Evolutionary conservation across 2,888 invertebrate genomes (phyloP).

Genomic region (Drepana falcataria): DNA sequence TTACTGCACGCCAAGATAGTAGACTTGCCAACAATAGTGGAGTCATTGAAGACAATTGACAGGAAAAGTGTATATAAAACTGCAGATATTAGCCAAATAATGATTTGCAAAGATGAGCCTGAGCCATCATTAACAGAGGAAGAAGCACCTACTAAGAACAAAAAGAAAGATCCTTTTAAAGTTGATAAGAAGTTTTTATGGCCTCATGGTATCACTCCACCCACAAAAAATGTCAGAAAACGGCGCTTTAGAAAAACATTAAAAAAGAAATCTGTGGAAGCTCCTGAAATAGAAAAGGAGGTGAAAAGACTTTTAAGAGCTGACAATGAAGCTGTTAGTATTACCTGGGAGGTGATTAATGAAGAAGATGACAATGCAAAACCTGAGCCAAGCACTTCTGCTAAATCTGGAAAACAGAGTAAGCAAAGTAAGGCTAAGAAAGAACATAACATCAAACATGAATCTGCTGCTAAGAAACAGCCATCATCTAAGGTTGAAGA

Average conservation of each 20-base stretch:
- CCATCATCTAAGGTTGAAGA: slow-evolving; percentile 62
- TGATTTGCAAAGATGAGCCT: slow-evolving; percentile 90
- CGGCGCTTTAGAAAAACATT: slow-evolving; percentile 92
- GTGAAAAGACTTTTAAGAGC: slow-evolving; percentile 90
- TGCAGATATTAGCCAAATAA: slow-evolving; percentile 92
- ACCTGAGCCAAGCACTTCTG: slow-evolving; percentile 23
- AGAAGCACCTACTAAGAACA: slow-evolving; percentile 84
- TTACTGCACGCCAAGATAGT: slow-evolving; percentile 88
- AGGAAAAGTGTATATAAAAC: slow-evolving; percentile 96
- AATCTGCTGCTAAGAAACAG: slow-evolving; percentile 9
- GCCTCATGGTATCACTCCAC: slow-evolving; percentile 95
- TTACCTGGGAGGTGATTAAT: slow-evolving; percentile 90
- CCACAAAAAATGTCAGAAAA: slow-evolving; percentile 93
- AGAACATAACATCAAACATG: slow-evolving; percentile 20
- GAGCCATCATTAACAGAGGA: slow-evolving; percentile 84
- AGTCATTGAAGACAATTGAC: slow-evolving; percentile 94
- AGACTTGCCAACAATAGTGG: slow-evolving; percentile 91
- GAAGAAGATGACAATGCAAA: slow-evolving; percentile 84
- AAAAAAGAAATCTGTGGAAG: slow-evolving; percentile 95
- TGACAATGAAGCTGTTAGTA: slow-evolving; percentile 91
- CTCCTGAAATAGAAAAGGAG: slow-evolving; percentile 97
- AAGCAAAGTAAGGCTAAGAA: slow-evolving; percentile 25
- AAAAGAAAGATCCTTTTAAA: slow-evolving; percentile 87
- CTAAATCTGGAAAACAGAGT: slow-evolving; percentile 22
- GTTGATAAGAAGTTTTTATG: slow-evolving; percentile 90